These are phyloP conservation scores for Natator depressus DNA, from an alignment of 2,113 vertebrate genomes.

Conservation along the genomic window DNA sequence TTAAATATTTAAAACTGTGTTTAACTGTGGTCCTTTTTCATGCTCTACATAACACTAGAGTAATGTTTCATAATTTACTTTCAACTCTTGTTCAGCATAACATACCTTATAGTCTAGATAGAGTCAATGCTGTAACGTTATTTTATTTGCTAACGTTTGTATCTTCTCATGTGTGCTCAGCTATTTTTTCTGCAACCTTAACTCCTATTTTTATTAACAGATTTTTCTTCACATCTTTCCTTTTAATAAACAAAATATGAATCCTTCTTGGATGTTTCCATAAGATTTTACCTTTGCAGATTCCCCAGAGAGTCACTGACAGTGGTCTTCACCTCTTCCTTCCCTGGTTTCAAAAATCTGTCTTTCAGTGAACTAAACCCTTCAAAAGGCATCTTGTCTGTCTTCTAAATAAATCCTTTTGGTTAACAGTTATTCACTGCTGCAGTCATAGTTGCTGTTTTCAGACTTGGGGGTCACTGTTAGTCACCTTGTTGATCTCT, in stretches of 20 bases:
- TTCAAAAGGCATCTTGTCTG: constrained; percentile 89
- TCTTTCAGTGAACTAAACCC: constrained; percentile 88
- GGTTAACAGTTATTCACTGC: constrained; percentile 41
- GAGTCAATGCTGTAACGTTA: neutral
- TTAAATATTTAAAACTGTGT: constrained; percentile 1
- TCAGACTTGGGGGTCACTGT: neutral
- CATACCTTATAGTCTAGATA: neutral
- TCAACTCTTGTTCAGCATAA: neutral
- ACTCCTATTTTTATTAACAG: neutral
- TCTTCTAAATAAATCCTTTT: constrained; percentile 40
- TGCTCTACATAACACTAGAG: neutral
- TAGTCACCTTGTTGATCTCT: neutral
- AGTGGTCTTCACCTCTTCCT: constrained; percentile 89
- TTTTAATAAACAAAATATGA: neutral
- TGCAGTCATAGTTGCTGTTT: constrained; percentile 42
- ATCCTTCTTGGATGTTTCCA: constrained; percentile 40
- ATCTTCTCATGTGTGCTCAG: neutral
- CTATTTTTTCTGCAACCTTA: neutral
- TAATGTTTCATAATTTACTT: neutral
- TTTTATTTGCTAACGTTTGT: neutral
- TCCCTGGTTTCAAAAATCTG: constrained; percentile 89
- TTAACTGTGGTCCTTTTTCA: neutral
- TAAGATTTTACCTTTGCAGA: constrained; percentile 90
- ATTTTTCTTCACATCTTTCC: neutral
- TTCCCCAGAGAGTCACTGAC: constrained; percentile 90